These are phyloP conservation scores for Musca domestica DNA, from an alignment of 1,140 invertebrate species.

Conservation along the genomic window DNA sequence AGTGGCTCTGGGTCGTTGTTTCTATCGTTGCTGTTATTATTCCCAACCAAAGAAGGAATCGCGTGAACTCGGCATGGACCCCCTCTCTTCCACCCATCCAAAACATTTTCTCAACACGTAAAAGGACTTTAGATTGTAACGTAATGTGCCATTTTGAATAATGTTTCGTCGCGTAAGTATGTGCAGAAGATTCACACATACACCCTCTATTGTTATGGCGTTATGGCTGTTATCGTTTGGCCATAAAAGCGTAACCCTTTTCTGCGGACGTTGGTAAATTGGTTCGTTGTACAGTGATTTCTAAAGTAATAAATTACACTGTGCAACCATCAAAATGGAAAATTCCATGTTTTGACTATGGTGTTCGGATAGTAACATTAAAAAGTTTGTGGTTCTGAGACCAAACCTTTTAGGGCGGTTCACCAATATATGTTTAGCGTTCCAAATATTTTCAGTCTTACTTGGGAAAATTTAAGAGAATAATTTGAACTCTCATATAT, in stretches of 20 bases:
- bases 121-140: neutral
- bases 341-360: too few species aligned
- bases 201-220: neutral
- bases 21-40: neutral
- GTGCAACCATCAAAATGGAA: too few species aligned
- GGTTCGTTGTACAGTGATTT: neutral
- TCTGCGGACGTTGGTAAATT: neutral
- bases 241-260: conserved; percentile 11
- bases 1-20: conserved; percentile 30
- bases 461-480: too few species aligned
- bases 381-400: too few species aligned
- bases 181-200: neutral
- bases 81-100: neutral
- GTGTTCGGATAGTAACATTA: too few species aligned
- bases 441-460: too few species aligned
- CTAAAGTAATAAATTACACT: too few species aligned
- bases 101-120: too few species aligned
- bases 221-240: conserved; percentile 10
- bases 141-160: conserved; percentile 7
- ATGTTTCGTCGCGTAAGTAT: neutral
- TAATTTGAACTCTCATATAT: too few species aligned
- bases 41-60: neutral
- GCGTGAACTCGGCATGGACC: conserved; percentile 5
- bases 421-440: too few species aligned
- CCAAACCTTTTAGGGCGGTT: too few species aligned